phyloP scores from a whole-genome alignment of 2,888 invertebrate species.

The Drosophila mercatorum region DNA sequence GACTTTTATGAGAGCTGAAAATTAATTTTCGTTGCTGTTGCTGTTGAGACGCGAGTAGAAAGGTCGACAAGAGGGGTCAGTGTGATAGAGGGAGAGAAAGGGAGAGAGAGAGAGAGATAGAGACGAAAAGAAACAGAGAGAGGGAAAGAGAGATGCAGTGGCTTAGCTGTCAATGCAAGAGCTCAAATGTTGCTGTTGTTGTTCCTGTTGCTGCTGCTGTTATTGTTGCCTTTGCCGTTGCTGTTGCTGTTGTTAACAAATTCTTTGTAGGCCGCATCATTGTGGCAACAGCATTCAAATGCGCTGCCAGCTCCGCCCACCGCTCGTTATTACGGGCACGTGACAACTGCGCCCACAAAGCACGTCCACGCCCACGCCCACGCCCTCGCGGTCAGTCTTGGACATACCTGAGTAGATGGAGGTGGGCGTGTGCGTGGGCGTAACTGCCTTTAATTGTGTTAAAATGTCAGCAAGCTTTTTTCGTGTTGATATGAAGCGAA shows the following conservation, averaged over 20 bases:
- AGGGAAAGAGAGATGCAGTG: not conserved
- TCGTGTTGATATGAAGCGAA: conserved; percentile 23
- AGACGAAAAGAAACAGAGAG: not conserved
- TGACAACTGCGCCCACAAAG: conserved; percentile 78
- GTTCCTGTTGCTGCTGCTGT: conserved; percentile 19
- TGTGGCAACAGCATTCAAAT: conserved; percentile 52
- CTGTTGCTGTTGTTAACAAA: conserved; percentile 50
- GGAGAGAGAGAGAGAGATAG: not conserved
- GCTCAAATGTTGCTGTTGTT: conserved; percentile 15
- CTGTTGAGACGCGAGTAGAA: conserved; percentile 36
- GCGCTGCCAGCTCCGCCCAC: not conserved
- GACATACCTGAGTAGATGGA: conserved; percentile 31
- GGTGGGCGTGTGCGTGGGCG: conserved; percentile 28
- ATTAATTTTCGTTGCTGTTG: conserved; percentile 62
- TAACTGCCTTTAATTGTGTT: conserved; percentile 77
- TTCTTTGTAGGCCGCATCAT: conserved; percentile 69
- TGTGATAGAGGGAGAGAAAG: no score
- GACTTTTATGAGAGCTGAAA: conserved; percentile 58
- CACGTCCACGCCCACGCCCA: conserved; percentile 11
- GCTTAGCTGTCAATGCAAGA: not conserved
- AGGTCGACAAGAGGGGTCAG: conserved; percentile 48
- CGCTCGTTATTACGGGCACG: conserved; percentile 71
- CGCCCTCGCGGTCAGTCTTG: conserved; percentile 28
- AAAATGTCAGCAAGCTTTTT: conserved; percentile 35
- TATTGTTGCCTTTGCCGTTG: conserved; percentile 30